A percentile compares a stretch with the other conserved stretches of the same genome.
These are phyloP conservation scores for Caenorhabditis remanei DNA, from an alignment of 1,140 invertebrate species.

Conservation along the genomic window DNA sequence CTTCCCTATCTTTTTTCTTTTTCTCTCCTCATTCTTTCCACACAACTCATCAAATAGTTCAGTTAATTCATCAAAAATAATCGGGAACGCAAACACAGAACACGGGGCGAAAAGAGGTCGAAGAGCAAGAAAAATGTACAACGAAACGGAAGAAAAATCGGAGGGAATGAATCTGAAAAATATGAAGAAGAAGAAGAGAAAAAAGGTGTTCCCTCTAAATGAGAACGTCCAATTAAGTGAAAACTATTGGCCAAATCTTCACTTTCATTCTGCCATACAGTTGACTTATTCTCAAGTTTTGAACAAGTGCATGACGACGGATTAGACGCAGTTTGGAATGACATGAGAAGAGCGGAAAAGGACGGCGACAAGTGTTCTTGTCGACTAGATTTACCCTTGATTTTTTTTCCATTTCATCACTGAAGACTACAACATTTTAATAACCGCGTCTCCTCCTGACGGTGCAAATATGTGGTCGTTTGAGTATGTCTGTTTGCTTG, in stretches of 20 bases:
- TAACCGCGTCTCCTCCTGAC: constrained; percentile 17
- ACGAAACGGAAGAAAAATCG: not conserved
- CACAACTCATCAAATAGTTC: constrained; percentile 55
- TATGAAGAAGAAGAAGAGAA: not conserved
- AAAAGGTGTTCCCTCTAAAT: constrained; percentile 2
- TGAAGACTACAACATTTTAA: constrained; percentile 50
- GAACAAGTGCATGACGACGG: constrained; percentile 39
- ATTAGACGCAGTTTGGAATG: constrained; percentile 17
- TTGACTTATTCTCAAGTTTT: constrained; percentile 54
- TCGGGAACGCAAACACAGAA: constrained; percentile 42
- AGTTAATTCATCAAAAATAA: constrained; percentile 54
- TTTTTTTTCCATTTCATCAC: constrained; percentile 28
- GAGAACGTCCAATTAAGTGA: constrained; percentile 44
- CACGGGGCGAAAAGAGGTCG: constrained; percentile 43
- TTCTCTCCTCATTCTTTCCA: not conserved
- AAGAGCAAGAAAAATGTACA: constrained; percentile 30
- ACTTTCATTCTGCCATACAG: constrained; percentile 5
- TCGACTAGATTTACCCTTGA: constrained; percentile 38
- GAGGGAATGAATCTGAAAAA: not conserved
- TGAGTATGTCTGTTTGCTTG: constrained; percentile 45
- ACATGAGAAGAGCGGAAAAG: not conserved
- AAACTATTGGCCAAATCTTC: not conserved
- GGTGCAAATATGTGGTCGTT: constrained; percentile 35
- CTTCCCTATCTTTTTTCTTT: constrained; percentile 3
- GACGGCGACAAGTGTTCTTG: constrained; percentile 52